Conservation (phyloP, 2,113 vertebrate genomes). For the Urocynchramus pylzowi region DNA sequence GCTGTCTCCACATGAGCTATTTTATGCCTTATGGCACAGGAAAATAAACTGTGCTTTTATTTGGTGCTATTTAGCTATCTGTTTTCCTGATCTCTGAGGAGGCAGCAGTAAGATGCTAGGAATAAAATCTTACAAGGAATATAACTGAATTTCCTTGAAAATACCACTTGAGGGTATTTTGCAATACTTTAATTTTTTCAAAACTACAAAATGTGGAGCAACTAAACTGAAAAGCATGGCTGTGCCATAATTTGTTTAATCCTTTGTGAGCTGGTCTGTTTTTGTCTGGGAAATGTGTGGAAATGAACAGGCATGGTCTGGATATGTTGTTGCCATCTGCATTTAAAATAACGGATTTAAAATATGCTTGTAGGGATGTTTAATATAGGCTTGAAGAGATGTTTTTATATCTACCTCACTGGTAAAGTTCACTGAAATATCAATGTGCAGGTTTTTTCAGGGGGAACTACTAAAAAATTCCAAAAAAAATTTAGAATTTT, state of each 20-base stretch:
- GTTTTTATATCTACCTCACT: not conserved
- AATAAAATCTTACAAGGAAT: not conserved
- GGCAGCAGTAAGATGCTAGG: not conserved
- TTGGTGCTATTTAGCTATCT: not conserved
- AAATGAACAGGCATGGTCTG: not conserved
- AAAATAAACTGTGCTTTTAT: not conserved
- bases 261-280: not conserved
- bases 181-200: not conserved
- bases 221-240: not conserved
- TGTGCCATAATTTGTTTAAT: not conserved
- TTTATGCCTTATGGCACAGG: not conserved
- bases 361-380: not conserved
- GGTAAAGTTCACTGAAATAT: not conserved
- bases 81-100: not conserved
- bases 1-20: not conserved
- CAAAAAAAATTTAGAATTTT: not conserved
- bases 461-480: not conserved
- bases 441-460: not conserved
- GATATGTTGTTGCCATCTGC: not conserved
- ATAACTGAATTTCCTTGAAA: not conserved
- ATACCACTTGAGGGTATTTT: not conserved
- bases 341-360: not conserved
- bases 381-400: not conserved
- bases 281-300: not conserved
- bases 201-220: not conserved